Base-by-base conservation (phyloP, 2,888 invertebrate species). In the Cyclophora punctaria region DNA sequence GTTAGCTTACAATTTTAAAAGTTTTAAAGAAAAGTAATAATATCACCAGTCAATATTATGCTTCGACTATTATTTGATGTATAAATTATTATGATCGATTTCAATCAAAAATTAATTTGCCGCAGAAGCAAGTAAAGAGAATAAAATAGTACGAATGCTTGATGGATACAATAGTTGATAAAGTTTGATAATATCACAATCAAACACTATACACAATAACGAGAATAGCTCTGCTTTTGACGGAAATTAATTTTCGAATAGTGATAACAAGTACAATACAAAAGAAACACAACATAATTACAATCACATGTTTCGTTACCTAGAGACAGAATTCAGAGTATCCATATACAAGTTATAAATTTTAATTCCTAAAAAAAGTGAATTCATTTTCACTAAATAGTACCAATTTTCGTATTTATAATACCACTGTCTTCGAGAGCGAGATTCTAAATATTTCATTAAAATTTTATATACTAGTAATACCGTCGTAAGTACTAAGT, bases 391-490 rank as follows among this genome's bases (percentile, higher is more conserved):
- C 68, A 75, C 77, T 80, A 78, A 78, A 73, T 75, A 75, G 60
- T 74, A 74, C 75, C 77, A 75, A 77, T 80, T 73, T 64, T 78
- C 78, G 80, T 78, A 76, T 74, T 69, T 64, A 66, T 80, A 80
- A 83, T 82, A 85, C 83, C 82, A 81, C 80, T 77, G 80, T 81
- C 77, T 70, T 81, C 73, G 75, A 83, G 83, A 84, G 82, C 74
- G 83, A 85, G 84, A 85, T 83, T 85, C 85, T 85, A 85, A 85
- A 76, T 73, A 77, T 80, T 83, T 81, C 71, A 56, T 59, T 76
- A 80, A 80, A 75, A 71, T 80, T 68, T 83, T 82, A 83, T 75
- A 84, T 67, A 78, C 87, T 87, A 87, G 78, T 88, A 87, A 87
- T 88, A 87, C 87, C 83, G 78, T 85, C 73, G 75, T 83, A 83